Percentiles rank a stretch among this genome's conserved stretches.
Conservation (phyloP, 35 echinoderm and acorn worm genomes). For the Apostichopus japonicus region DNA sequence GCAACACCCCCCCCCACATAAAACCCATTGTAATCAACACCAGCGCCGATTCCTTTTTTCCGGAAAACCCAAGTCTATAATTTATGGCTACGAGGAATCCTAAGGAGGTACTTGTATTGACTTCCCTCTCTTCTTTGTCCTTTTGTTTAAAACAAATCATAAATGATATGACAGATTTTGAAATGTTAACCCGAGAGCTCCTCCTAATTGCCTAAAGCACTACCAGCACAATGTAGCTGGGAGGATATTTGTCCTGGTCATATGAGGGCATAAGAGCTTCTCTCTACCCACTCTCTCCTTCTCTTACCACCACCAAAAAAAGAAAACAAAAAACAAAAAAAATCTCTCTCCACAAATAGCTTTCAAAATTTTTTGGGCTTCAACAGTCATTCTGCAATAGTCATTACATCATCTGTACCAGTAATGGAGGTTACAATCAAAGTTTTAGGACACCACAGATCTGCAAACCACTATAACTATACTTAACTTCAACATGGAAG, state of each 20-base stretch:
- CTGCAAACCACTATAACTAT: no score
- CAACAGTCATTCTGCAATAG: no score
- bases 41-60: not conserved
- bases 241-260: not conserved
- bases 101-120: not conserved
- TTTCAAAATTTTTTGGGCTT: no score
- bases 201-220: not conserved
- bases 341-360: no score
- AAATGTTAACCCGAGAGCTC: not conserved
- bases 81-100: not conserved
- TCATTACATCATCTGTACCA: no score
- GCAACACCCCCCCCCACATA: no score
- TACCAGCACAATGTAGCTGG: not conserved
- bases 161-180: not conserved
- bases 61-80: not conserved
- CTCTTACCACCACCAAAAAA: not conserved
- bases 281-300: not conserved
- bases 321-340: no score
- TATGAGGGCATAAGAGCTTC: not conserved
- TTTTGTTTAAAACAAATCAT: slow-evolving; percentile 6
- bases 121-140: not conserved
- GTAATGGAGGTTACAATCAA: no score
- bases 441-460: no score
- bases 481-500: no score
- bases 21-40: no score